phyloP scores from a whole-genome alignment of 2,888 invertebrate genomes.

The Cinara cedri region DNA sequence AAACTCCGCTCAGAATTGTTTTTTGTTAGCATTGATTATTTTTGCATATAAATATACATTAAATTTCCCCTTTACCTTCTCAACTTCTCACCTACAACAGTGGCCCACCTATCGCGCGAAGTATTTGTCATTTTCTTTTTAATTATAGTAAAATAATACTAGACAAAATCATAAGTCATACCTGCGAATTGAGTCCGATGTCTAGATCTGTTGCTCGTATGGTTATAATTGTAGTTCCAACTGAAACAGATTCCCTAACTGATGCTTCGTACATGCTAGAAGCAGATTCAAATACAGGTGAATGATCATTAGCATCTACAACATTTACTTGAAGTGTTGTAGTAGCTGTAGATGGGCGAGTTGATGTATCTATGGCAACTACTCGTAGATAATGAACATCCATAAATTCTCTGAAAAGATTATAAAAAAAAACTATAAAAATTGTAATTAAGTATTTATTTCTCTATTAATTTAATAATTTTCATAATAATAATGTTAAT shows the following conservation, averaged over 20 bases:
- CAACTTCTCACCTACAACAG: too few species aligned
- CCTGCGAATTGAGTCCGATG: slow-evolving; percentile 86
- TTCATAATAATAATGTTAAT: background rate
- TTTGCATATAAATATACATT: too few species aligned
- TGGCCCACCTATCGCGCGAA: too few species aligned
- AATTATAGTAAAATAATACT: too few species aligned
- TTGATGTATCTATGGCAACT: slow-evolving; percentile 85
- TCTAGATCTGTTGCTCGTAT: slow-evolving; percentile 92
- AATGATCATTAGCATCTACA: slow-evolving; percentile 92
- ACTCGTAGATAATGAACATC: slow-evolving; percentile 92
- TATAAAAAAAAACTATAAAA: background rate
- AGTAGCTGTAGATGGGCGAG: slow-evolving; percentile 86
- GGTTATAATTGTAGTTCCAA: slow-evolving; percentile 86
- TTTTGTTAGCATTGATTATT: too few species aligned
- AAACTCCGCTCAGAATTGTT: too few species aligned
- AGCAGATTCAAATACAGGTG: slow-evolving; percentile 85
- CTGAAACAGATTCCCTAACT: slow-evolving; percentile 85
- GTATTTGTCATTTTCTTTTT: too few species aligned
- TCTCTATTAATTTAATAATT: background rate
- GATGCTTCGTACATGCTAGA: slow-evolving; percentile 82
- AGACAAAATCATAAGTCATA: slow-evolving; percentile 62
- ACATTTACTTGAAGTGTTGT: slow-evolving; percentile 90
- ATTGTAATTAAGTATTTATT: background rate
- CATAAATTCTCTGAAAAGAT: slow-evolving; percentile 72
- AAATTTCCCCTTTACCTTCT: too few species aligned